A percentile compares a stretch with the other conserved stretches of the same genome.
Conservation (phyloP, 2,888 invertebrate species). For the Melikaiella ostensackeni region DNA sequence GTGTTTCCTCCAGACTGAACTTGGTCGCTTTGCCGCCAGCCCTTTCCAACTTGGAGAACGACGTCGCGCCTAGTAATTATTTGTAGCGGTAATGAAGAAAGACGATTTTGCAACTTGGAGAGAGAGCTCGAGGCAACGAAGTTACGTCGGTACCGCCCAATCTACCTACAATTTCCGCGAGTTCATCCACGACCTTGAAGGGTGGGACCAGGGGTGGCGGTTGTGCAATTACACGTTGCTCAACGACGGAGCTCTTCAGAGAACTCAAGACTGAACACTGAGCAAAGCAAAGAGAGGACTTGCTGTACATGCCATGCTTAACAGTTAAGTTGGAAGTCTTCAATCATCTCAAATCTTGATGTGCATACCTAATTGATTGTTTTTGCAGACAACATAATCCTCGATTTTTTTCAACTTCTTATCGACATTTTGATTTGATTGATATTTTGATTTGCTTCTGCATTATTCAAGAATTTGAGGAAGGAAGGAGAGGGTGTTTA, state of each 20-base stretch:
- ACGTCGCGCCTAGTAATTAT: constrained; percentile 43
- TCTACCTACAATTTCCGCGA: constrained; percentile 8
- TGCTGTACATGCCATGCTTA: not conserved
- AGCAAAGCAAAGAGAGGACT: not conserved
- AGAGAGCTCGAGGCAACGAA: constrained; percentile 33
- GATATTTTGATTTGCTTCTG: constrained; percentile 39
- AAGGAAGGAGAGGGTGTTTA: constrained; percentile 40
- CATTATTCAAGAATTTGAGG: constrained; percentile 56
- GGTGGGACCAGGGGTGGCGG: constrained; percentile 4
- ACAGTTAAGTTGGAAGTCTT: not conserved
- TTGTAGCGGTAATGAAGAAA: constrained; percentile 41
- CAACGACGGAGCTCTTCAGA: not conserved
- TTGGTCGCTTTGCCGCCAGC: constrained; percentile 7
- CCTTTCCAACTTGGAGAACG: constrained; percentile 23
- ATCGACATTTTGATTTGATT: not conserved
- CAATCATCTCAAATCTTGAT: not conserved
- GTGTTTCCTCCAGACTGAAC: not conserved
- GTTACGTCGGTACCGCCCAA: constrained; percentile 15
- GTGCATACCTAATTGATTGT: not conserved
- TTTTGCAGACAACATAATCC: not conserved
- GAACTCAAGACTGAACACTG: not conserved
- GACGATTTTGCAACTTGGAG: constrained; percentile 33
- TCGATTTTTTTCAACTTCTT: not conserved
- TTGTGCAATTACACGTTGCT: constrained; percentile 38
- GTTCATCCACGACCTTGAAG: constrained; percentile 17